Conservation (phyloP, 2,797 vertebrate species). For the Hydrophis major region DNA sequence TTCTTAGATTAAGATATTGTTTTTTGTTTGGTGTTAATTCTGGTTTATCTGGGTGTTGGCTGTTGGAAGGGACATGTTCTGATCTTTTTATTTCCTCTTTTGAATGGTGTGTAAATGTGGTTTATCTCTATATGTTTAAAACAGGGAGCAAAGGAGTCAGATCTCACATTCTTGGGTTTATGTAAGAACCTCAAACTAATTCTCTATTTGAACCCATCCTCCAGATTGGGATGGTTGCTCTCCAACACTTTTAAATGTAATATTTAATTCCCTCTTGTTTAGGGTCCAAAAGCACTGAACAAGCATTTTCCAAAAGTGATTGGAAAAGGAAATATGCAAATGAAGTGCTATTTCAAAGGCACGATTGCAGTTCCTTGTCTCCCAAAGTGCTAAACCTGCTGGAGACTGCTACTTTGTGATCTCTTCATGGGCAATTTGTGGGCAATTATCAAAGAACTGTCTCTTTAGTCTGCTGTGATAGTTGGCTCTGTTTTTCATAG, state of each 20-base stretch:
- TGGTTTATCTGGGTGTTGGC: background rate
- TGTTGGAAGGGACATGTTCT: background rate
- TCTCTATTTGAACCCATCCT: background rate
- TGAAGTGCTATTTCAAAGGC: background rate
- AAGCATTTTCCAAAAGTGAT: background rate
- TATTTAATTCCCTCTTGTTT: background rate
- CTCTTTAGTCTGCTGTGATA: background rate
- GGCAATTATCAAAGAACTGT: background rate
- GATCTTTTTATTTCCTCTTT: background rate
- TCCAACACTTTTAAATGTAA: background rate
- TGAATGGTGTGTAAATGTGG: background rate
- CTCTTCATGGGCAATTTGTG: background rate
- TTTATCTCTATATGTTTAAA: background rate
- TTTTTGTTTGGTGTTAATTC: background rate
- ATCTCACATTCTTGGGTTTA: background rate
- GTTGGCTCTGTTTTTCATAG: background rate
- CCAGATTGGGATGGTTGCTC: background rate
- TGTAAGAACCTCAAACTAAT: background rate
- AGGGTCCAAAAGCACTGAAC: background rate
- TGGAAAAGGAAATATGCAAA: background rate
- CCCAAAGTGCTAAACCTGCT: background rate
- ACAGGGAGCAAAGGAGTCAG: background rate
- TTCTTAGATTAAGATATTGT: background rate
- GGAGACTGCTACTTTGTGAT: background rate
- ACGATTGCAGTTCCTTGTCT: background rate